Percentiles rank a stretch among this genome's conserved stretches.
phyloP scores from a whole-genome alignment of 64 coral and sea anemone genomes.

The Actinia equina region DNA sequence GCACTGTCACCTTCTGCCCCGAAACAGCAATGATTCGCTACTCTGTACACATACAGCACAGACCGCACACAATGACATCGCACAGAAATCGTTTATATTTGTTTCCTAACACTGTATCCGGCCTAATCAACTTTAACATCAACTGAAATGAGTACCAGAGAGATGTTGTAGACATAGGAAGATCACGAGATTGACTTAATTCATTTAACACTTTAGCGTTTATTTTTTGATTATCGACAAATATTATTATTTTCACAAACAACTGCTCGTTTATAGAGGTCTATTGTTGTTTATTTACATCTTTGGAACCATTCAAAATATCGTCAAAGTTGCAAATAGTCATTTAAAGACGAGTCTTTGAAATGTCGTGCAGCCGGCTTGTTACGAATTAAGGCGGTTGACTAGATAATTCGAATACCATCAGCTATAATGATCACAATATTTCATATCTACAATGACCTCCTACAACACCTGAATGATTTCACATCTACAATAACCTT shows the following conservation, averaged over 20 bases:
- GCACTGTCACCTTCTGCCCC: neutral
- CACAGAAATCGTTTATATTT: neutral
- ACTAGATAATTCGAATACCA: neutral
- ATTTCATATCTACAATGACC: neutral
- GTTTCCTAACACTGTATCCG: conserved; percentile 11
- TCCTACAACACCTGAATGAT: too few relatives aligned
- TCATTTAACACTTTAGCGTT: neutral
- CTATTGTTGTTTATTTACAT: too few relatives aligned
- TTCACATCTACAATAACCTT: neutral
- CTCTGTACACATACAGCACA: neutral
- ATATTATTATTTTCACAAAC: neutral
- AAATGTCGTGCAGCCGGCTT: neutral
- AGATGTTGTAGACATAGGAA: neutral
- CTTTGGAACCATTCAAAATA: neutral
- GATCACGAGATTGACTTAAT: neutral
- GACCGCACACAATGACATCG: conserved; percentile 16
- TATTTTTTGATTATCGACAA: neutral
- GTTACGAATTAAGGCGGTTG: neutral
- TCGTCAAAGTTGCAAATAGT: neutral
- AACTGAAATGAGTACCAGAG: neutral
- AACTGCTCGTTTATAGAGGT: neutral
- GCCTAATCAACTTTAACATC: neutral
- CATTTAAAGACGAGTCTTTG: neutral
- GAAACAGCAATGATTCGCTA: neutral
- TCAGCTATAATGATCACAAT: neutral